Evolutionary conservation across 1,140 invertebrate genomes (phyloP).

Genomic region (Calosoma granatense): DNA sequence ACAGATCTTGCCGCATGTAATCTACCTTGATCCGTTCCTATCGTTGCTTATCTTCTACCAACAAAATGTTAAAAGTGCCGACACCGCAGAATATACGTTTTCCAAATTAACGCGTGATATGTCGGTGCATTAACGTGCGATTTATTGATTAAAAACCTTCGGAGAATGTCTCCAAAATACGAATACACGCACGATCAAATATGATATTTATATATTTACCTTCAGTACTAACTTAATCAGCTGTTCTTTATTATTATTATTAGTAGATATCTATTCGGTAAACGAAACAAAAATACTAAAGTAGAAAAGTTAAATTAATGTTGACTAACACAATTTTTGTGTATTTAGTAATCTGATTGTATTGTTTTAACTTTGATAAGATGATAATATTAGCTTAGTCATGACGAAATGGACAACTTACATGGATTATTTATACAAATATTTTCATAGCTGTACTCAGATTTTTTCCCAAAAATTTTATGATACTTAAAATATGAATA

Average conservation of each 20-base stretch:
- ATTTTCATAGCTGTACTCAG: no score
- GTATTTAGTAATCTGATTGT: neutral
- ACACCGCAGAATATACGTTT: neutral
- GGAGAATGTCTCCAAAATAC: neutral
- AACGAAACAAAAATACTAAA: neutral
- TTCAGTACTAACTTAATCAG: neutral
- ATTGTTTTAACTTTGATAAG: neutral
- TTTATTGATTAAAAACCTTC: neutral
- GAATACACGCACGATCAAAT: neutral
- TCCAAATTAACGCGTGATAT: neutral
- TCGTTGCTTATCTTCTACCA: constrained; percentile 4
- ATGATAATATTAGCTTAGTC: neutral
- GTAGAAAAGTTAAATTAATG: neutral
- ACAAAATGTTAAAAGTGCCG: neutral
- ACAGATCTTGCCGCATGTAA: constrained; percentile 1
- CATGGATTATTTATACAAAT: no score
- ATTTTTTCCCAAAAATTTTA: no score
- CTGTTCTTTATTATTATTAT: neutral
- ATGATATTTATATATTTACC: neutral
- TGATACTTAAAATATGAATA: no score
- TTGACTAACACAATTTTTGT: neutral
- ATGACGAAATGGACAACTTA: neutral
- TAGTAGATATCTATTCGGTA: neutral
- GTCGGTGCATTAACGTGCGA: neutral
- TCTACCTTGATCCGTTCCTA: neutral